Conservation (phyloP, 2,113 vertebrate species). For the Taurulus bubalis region DNA sequence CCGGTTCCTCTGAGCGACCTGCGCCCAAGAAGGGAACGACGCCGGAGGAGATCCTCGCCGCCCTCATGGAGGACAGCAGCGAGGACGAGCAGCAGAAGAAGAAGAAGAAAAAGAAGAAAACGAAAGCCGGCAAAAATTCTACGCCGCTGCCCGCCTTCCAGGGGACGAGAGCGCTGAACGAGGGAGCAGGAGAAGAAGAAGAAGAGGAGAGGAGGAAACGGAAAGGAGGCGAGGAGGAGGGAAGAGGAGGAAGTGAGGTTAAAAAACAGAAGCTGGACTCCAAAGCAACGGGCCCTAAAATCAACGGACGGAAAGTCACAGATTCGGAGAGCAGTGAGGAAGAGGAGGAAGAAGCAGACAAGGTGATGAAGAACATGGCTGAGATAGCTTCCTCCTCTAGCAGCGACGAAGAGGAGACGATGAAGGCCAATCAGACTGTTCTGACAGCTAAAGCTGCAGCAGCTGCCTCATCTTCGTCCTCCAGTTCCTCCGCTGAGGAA, state of each 20-base stretch:
- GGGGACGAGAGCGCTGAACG: conserved; percentile 81
- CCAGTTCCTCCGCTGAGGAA: conserved; percentile 36
- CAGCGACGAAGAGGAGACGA: conserved; percentile 30
- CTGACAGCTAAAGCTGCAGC: conserved; percentile 8
- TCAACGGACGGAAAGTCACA: not conserved
- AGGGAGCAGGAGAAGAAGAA: not conserved
- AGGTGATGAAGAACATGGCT: not conserved
- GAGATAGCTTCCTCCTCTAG: conserved; percentile 4
- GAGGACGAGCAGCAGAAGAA: conserved; percentile 57
- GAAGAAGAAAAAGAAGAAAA: conserved; percentile 69
- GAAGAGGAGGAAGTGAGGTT: not conserved
- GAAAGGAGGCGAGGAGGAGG: conserved; percentile 6
- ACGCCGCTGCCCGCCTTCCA: conserved; percentile 85
- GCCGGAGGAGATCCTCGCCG: conserved; percentile 90
- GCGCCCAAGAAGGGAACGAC: conserved; percentile 68
- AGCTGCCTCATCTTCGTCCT: conserved; percentile 23
- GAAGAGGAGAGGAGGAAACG: not conserved
- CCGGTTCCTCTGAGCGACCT: not conserved
- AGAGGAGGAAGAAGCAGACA: not conserved
- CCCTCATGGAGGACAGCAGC: conserved; percentile 82
- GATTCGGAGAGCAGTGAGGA: conserved; percentile 33
- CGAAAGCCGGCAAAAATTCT: conserved; percentile 27
- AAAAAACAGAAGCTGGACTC: conserved; percentile 31
- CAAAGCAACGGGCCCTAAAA: not conserved
- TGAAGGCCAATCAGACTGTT: too few species aligned